Percentiles rank a stretch among this genome's conserved stretches.
phyloP scores from a whole-genome alignment of 2,797 vertebrate species.

The Mallotus villosus region DNA sequence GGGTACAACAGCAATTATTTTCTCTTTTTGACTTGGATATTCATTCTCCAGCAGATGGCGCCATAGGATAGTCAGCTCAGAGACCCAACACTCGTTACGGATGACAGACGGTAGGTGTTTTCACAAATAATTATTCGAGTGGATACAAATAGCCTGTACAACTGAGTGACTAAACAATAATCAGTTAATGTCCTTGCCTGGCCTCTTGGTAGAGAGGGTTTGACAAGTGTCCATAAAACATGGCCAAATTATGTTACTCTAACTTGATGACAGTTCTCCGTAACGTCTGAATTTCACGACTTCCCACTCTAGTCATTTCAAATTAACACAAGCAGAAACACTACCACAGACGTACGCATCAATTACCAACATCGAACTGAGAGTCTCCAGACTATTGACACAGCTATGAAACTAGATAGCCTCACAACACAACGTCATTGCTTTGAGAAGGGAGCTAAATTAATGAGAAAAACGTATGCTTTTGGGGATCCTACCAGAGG shows the following conservation, averaged over 20 bases:
- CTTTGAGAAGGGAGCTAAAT: not conserved
- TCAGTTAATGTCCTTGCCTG: not conserved
- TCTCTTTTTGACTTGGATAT: not conserved
- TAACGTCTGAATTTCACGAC: not conserved
- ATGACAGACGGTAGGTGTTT: not conserved
- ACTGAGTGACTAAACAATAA: not conserved
- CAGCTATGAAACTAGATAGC: constrained; percentile 8
- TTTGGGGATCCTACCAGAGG: not conserved
- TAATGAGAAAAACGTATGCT: not conserved
- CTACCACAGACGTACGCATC: not conserved
- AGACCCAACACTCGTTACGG: not conserved
- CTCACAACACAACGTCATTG: not conserved
- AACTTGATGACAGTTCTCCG: no score
- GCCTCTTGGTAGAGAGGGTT: not conserved
- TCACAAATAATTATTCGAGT: not conserved
- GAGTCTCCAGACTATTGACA: constrained; percentile 1
- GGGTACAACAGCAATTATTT: not conserved
- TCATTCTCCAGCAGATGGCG: not conserved
- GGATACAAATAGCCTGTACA: not conserved
- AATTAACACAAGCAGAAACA: constrained; percentile 9
- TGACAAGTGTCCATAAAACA: not conserved
- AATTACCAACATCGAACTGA: not conserved
- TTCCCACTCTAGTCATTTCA: not conserved
- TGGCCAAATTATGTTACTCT: not conserved
- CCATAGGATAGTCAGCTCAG: not conserved